Conservation (phyloP, 2,113 vertebrate species). For the Chaetops frenatus region DNA sequence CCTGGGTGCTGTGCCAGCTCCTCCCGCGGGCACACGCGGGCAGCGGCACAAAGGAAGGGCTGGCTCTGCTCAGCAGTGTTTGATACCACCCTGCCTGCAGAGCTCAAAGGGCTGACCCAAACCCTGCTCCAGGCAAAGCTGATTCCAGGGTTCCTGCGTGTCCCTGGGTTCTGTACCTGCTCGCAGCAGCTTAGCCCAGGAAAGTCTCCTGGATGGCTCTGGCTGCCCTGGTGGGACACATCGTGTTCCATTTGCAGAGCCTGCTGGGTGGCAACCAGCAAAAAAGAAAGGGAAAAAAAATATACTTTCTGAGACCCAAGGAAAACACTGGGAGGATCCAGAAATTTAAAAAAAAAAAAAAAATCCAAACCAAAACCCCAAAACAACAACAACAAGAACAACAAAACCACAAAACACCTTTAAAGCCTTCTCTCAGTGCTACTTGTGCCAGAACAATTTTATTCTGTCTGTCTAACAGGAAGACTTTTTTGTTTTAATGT, state of each 20-base stretch:
- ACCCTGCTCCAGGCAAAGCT: background rate
- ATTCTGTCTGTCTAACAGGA: conserved; percentile 2
- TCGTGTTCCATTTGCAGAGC: conserved; percentile 38
- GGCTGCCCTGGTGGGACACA: background rate
- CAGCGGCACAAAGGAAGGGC: background rate
- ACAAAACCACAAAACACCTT: background rate
- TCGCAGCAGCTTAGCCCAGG: background rate
- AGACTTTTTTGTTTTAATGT: conserved; percentile 17
- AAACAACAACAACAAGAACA: no score
- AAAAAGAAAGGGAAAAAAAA: conserved; percentile 35
- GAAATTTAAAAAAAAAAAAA: conserved; percentile 42
- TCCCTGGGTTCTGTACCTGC: background rate
- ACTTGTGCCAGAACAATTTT: conserved; percentile 41
- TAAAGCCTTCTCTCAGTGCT: conserved; percentile 18
- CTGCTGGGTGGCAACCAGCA: conserved; percentile 55
- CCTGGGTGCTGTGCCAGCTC: background rate
- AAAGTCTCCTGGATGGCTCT: background rate
- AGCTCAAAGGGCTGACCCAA: background rate
- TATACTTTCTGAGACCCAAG: background rate
- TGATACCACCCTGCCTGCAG: background rate
- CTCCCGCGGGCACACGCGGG: accelerated
- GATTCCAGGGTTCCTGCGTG: background rate
- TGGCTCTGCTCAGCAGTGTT: background rate
- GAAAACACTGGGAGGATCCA: conserved; percentile 35
- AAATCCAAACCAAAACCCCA: no score